Percentiles rank a stretch among this genome's conserved stretches.
Conservation (phyloP, 2,113 vertebrate species). For the Sprattus sprattus region DNA sequence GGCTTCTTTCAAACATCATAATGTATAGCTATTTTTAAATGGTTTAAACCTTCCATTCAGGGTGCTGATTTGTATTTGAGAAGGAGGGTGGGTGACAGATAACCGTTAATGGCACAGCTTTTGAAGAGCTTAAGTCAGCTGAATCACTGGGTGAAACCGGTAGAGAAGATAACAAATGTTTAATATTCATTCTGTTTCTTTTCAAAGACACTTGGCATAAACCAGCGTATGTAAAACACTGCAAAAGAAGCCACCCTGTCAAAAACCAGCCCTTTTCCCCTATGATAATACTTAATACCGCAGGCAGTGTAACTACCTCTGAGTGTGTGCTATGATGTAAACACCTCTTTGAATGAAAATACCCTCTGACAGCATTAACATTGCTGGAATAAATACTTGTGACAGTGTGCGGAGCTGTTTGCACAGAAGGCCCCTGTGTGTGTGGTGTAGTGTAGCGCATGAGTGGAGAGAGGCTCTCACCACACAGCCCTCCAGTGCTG, state of each 20-base stretch:
- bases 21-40: neutral
- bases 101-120: neutral
- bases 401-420: neutral
- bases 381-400: neutral
- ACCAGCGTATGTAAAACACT: neutral
- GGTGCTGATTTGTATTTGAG: neutral
- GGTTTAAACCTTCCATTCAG: neutral
- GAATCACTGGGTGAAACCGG: neutral
- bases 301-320: neutral
- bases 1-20: neutral
- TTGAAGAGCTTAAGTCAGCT: constrained; percentile 6
- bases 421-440: neutral
- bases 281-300: neutral
- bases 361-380: neutral
- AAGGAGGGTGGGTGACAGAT: neutral
- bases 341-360: neutral
- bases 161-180: neutral
- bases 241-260: neutral
- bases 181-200: neutral
- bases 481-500: neutral
- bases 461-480: neutral
- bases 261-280: neutral
- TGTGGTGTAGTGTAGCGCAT: neutral
- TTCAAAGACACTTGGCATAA: neutral
- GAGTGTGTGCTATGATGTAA: neutral